phyloP scores from a whole-genome alignment of 37 sponge, comb jelly and placozoan species.

The Aplysina aerophoba region DNA sequence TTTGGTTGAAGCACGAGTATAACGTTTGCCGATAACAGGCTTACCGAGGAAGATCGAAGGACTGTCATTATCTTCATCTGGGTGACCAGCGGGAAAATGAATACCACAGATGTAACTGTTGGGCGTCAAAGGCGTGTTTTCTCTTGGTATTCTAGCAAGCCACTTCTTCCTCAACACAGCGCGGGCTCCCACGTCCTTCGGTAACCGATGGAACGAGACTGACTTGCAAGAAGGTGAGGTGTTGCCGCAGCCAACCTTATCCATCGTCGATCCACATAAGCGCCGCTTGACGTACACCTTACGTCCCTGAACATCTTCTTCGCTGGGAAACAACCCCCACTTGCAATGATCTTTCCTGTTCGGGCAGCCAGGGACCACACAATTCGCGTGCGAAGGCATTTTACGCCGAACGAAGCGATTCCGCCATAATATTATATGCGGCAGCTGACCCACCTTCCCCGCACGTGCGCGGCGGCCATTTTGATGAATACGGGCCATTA shows the following conservation, averaged over 20 bases:
- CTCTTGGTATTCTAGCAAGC: slow-evolving; percentile 28
- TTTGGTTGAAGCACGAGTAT: slow-evolving; percentile 19
- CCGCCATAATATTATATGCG: background rate
- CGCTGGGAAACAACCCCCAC: slow-evolving; percentile 30
- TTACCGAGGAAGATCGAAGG: slow-evolving; percentile 13
- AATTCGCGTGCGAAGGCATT: slow-evolving; percentile 33
- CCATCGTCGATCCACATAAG: slow-evolving; percentile 13
- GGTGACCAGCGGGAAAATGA: slow-evolving; percentile 22
- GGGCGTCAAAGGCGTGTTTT: slow-evolving; percentile 8
- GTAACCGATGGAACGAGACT: slow-evolving; percentile 18
- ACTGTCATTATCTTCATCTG: background rate
- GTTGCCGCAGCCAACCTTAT: slow-evolving; percentile 29
- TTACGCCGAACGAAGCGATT: background rate
- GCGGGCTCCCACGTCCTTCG: slow-evolving; percentile 9
- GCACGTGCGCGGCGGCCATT: slow-evolving; percentile 19
- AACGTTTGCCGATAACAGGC: background rate
- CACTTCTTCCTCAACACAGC: slow-evolving; percentile 38
- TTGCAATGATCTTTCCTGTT: slow-evolving; percentile 36
- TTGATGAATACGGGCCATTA: slow-evolving; percentile 25
- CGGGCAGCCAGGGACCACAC: slow-evolving; percentile 29
- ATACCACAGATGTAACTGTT: slow-evolving; percentile 35
- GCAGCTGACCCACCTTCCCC: slow-evolving; percentile 8
- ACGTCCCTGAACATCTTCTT: slow-evolving; percentile 29
- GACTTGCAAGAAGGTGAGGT: background rate
- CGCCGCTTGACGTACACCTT: slow-evolving; percentile 34